Evolutionary conservation across 2,888 invertebrate species (phyloP), one percentile per base, ranked within the genome.

Genomic region (Phortica magna): DNA sequence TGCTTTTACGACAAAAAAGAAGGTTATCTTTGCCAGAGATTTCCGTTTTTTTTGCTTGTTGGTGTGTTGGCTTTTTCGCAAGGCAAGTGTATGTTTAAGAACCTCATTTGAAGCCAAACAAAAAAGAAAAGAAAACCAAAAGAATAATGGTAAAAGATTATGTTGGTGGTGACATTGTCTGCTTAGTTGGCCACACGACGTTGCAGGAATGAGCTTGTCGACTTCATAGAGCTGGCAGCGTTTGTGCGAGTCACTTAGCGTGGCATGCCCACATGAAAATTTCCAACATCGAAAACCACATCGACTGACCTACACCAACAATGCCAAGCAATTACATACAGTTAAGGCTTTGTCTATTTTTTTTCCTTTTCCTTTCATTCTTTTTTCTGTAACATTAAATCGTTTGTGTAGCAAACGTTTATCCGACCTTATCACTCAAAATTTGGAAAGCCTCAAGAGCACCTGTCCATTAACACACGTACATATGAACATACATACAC

Each of bases 161-260:
- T 86, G 89, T 83, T 83, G 83, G 83, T 87, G 87, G 83, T 88
- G 87, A 89, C 84, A 85, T 87, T 85, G 88, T 82, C 83, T 82
- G 84, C 83, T 87, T 83, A 83, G 89, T 80, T 88, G 87, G 87
- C 82, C 81, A 77, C 80, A 10, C 17, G n/a, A 59, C 57, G 19
- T 22, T 22, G 61, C 55, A 12, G 17, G 17, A 55, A 55, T 17
- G 55, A 55, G 17, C 48, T 48, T 14, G 48, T 14, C 9, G 48
- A 48, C 48, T 14, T 48, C 48, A 48, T 9, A 61, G 43, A 68
- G 43, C 43, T 68, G 68, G 68, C 68, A 68, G 17, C 43, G 41
- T 68, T 68, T 22, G 19, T 68, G 48, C 48, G 39, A 43, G 48
- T 48, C 68, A 68, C 19, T 68, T 48, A 19, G 19, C 43, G n/a